Conservation (phyloP, 2,113 vertebrate genomes). For the Nannospalax galili region DNA sequence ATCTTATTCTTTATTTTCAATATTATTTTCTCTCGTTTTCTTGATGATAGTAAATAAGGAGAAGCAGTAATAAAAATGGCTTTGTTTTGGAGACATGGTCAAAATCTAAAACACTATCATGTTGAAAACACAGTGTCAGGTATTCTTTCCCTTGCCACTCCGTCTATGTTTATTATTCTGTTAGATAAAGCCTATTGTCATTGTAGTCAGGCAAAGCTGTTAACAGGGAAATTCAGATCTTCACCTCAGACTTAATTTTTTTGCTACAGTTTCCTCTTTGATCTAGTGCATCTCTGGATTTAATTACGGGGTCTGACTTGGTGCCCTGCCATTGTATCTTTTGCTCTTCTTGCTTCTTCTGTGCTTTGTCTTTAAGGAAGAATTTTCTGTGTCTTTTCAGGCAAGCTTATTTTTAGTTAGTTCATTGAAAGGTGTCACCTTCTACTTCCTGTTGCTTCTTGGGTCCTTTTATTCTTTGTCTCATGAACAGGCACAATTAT, state of each 20-base stretch:
- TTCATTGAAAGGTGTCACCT: constrained; percentile 74
- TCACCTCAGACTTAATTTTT: constrained; percentile 48
- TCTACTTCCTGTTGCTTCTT: constrained; percentile 59
- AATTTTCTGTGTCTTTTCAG: constrained; percentile 45
- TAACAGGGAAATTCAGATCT: constrained; percentile 58
- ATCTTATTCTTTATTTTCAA: neutral
- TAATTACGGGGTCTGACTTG: constrained; percentile 73
- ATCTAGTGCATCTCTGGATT: constrained; percentile 69
- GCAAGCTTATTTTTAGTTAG: constrained; percentile 51
- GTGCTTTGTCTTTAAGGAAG: neutral
- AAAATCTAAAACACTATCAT: constrained; percentile 62
- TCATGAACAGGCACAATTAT: constrained; percentile 71
- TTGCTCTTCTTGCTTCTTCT: constrained; percentile 60
- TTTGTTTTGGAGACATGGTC: constrained; percentile 18
- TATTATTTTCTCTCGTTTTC: neutral
- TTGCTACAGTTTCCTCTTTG: constrained; percentile 71
- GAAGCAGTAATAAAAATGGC: constrained; percentile 8
- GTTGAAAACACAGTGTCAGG: constrained; percentile 47
- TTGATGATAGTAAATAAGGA: neutral
- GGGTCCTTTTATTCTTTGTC: constrained; percentile 74
- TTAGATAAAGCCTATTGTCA: constrained; percentile 53
- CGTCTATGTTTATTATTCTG: constrained; percentile 61
- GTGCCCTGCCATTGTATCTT: constrained; percentile 48
- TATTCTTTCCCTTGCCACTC: constrained; percentile 23
- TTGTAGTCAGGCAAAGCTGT: constrained; percentile 45